Evolutionary conservation across 1,140 invertebrate genomes (phyloP), one percentile per base, ranked within the genome.

Genomic region (Drosophila quadrilineata): DNA sequence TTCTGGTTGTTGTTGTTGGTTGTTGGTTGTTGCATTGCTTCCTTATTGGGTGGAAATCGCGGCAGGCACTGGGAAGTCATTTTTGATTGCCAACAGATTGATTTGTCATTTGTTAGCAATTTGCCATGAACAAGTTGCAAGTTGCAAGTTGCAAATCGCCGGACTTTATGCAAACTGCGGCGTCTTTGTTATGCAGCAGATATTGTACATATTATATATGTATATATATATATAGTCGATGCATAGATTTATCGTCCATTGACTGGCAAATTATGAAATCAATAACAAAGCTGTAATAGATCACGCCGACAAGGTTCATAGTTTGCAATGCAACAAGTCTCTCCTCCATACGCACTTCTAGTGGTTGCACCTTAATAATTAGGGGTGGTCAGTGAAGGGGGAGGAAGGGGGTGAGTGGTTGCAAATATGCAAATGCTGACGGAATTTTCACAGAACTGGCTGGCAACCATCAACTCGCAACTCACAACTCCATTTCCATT

Each of bases 11-110:
- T 48, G 56, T 64, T 50, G 48, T 16, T 66, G 40, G 54, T 57
- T 76, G 63, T 43, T 75, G 60, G 33, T 64, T 36, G 29, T 50
- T 73, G 56, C 52, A 71, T 86, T 72, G 80, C 79, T 85, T 85
- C 79, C 79, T 85, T 85, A 85, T 85, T 86, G 71, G 79, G 79
- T 85, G 79, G 86, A 85, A 85, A 80, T 85, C 73, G 65, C 52
- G 33, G 45, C 57, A 29, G 59, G 43, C 62, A 64, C 53, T 62
- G 70, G 79, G 66, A 85, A 84, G 74, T 84, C 36, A 36, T 49
- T 59, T 71, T 84, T 84, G 79, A 84, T 85, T 84, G 70, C 74
- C 66, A 70, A 26, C 70, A 73, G 80, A 84, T 84, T 84, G 79
- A 84, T 84, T 84, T 84, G 80, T 84, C 80, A 77, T 85, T 74